Percentiles rank a stretch among this genome's conserved stretches.
These are phyloP conservation scores for Drosophila nr. fundita DNA, from an alignment of 2,888 invertebrate genomes.

Conservation along the genomic window DNA sequence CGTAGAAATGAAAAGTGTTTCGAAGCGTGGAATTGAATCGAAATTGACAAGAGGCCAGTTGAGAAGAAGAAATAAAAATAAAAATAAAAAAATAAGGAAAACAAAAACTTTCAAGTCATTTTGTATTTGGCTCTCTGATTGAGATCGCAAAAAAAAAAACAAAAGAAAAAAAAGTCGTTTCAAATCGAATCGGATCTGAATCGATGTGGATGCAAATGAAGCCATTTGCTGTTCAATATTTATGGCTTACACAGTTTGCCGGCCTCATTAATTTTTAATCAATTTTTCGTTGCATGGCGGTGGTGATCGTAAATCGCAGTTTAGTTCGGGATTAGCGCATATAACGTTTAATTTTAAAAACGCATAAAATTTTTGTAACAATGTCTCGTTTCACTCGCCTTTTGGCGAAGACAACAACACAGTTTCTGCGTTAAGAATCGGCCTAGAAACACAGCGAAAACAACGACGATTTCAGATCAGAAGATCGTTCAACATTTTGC, in stretches of 20 bases:
- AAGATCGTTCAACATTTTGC: constrained; percentile 64
- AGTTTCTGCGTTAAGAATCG: background rate
- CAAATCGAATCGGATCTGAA: constrained; percentile 20
- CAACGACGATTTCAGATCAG: constrained; percentile 16
- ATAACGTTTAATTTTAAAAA: constrained; percentile 81
- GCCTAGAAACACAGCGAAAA: background rate
- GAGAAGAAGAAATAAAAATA: constrained; percentile 5
- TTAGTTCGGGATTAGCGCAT: constrained; percentile 77
- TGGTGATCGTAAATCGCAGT: constrained; percentile 75
- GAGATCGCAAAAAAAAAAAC: background rate
- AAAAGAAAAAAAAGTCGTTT: background rate
- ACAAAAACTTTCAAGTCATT: constrained; percentile 5
- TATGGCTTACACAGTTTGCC: constrained; percentile 68
- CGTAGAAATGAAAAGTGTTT: constrained; percentile 71
- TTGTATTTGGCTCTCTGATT: constrained; percentile 11
- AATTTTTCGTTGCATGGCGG: constrained; percentile 66
- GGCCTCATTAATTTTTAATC: constrained; percentile 77
- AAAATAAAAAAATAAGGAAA: background rate
- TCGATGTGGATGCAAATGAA: constrained; percentile 71
- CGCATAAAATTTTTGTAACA: constrained; percentile 81
- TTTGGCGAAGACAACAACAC: constrained; percentile 4
- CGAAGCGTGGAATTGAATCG: constrained; percentile 41
- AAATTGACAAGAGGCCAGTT: background rate
- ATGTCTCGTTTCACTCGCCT: constrained; percentile 45
- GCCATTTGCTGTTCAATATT: constrained; percentile 67